Evolutionary conservation across 2,797 vertebrate genomes (phyloP), one percentile per base, ranked within the genome.

Genomic region (Sarcophilus harrisii): DNA sequence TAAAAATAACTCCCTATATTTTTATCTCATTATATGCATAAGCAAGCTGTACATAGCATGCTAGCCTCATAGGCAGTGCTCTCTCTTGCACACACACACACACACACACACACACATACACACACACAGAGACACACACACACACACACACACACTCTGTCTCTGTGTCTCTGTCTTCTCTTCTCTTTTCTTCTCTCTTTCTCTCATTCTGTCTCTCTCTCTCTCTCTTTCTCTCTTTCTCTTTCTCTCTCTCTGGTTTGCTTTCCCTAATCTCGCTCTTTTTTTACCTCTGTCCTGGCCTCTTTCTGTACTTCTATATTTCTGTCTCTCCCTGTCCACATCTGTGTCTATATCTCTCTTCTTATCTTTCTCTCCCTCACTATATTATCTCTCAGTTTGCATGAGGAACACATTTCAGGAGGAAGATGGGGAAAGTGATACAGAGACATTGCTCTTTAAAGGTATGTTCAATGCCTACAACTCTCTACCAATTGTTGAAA

Each of bases 1-100:
- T 58, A 92, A 95, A 91, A 95, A 92, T 52, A 93, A 90, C 96
- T 92, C 3, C 92, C 95, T 95, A 95, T n/a, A 91, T 98, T 91
- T 96, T 96, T 95, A 73, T 57, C 57, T 97, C 10, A 5, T 94
- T 32, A 30, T 54, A 18, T 6, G 0, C 59, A 92, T 91, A 94
- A 95, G 58, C 90, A 96, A 98, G 49, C 1, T 96, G 90, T 94
- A 12, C 1, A 0, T 95, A 30, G 1, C 27, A 52, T 87, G 95
- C 14, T 45, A 93, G 49, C 21, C 57, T 14, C 57, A 18, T 45
- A 96, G 45, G 2, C 45, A 29, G 96, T 94, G 8, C n/a, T 21
- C 5, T 73, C 32, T 21, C 4, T 30, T 52, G 52, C 52, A 52
- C 52, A 52, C 52, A 52, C 52, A 52, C 52, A 52, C 52, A 4